Conservation (phyloP, 2,113 vertebrate species). For the Numenius arquata region DNA sequence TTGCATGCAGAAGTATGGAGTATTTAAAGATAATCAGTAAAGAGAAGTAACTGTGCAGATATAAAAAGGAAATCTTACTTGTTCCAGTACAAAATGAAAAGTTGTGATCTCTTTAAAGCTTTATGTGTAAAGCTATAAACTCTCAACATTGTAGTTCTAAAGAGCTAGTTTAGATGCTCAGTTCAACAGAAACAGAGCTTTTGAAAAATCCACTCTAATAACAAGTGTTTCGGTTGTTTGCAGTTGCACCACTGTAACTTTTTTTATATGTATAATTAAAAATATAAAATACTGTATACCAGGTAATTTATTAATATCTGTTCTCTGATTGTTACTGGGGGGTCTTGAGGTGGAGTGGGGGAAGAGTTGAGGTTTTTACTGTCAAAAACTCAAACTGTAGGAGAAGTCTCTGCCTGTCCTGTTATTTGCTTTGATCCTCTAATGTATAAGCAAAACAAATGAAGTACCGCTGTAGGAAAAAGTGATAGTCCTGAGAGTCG, state of each 20-base stretch:
- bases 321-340: background rate
- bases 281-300: accelerated
- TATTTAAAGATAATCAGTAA: background rate
- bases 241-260: background rate
- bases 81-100: background rate
- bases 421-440: background rate
- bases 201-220: background rate
- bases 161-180: background rate
- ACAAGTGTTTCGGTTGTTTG: background rate
- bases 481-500: background rate
- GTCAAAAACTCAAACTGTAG: background rate
- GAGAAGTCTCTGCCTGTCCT: background rate
- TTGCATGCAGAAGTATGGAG: background rate
- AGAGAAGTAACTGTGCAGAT: background rate
- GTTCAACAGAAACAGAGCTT: background rate
- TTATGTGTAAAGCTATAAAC: background rate
- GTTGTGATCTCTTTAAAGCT: background rate
- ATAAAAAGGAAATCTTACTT: background rate
- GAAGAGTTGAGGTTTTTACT: background rate
- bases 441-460: background rate
- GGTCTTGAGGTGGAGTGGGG: background rate
- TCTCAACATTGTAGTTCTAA: background rate
- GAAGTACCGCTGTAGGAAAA: background rate
- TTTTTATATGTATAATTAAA: background rate
- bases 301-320: background rate